Evolutionary conservation across 2,797 vertebrate genomes (phyloP), one percentile per base, ranked within the genome.

Genomic region (Platyrinchus mystaceus): DNA sequence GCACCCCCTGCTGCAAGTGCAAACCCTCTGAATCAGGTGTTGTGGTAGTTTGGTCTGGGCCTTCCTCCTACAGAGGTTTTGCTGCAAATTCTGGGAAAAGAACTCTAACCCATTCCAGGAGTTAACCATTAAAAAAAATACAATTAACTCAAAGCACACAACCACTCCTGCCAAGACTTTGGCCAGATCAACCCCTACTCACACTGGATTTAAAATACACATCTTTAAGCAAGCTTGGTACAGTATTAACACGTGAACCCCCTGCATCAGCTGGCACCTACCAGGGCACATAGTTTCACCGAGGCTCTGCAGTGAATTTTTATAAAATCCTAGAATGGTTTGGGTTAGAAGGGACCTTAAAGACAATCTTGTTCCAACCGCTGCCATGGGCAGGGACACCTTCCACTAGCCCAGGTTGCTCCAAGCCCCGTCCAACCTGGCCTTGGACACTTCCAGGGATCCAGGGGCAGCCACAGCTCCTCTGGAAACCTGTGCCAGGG

Each of bases 361-460:
- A 36, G 62, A 12, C 9, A n/a, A 23, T 22, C 18, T 24, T 15
- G 18, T 6, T 28, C 24, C 69, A 44, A 6, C 4, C 18, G 10
- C 69, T 44, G 69, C 26, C 19, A 17, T 0, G 1, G 41, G 10
- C 69, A 56, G 8, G 8, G 37, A 44, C 62, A 32, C 10, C 7
- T 63, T 6, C 24, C 62, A 32, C 36, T 3, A 0, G 2, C 24
- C 55, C 21, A 56, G 21, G 6, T 0, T 56, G 49, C 37, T 44
- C 12, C 62, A 34, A 74, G 17, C 10, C 20, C 36, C 0, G 0
- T 43, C 47, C 60, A 74, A 0, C 6, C 60, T 5, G 9, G 19
- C 23, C 23, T 1, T 2, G 19, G 37, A 3, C 67, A 67, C 22
- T 43, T 0, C 52, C 59, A 60, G 49, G 56, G 49, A 50, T 34